phyloP scores from a whole-genome alignment of 1,140 invertebrate species.

The Temnothorax curvispinosus region DNA sequence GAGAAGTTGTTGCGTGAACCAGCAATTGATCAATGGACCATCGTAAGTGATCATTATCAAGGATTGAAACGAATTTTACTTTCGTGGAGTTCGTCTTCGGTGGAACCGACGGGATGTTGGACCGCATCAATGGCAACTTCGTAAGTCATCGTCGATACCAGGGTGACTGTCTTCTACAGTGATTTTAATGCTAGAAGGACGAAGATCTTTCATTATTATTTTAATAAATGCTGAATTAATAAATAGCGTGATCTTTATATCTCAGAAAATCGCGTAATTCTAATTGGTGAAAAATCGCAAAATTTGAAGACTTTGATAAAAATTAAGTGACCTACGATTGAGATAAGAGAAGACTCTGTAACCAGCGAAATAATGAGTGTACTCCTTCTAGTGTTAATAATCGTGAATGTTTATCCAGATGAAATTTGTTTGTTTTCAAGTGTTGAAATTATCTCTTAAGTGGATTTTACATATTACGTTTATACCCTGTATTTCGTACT shows the following conservation, averaged over 20 bases:
- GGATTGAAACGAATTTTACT: neutral
- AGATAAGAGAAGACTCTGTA: neutral
- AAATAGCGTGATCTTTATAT: neutral
- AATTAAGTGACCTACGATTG: neutral
- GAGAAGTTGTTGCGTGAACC: neutral
- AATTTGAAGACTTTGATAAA: neutral
- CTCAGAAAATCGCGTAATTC: neutral
- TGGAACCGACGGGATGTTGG: neutral
- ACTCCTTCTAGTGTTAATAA: constrained; percentile 25
- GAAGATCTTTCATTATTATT: neutral
- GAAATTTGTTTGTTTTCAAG: neutral
- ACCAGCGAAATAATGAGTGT: neutral
- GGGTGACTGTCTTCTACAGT: neutral
- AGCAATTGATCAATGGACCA: neutral
- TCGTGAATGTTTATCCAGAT: neutral
- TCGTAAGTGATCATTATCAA: constrained; percentile 10
- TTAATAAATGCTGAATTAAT: neutral
- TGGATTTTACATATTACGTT: neutral
- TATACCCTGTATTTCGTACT: neutral
- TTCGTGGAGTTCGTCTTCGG: constrained; percentile 19
- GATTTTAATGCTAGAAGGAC: constrained; percentile 29
- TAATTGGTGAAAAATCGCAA: neutral
- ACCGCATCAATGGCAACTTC: neutral
- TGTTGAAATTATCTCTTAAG: neutral
- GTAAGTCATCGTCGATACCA: constrained; percentile 55